phyloP scores from a whole-genome alignment of 2,888 invertebrate species.

The Helobdella robusta region DNA sequence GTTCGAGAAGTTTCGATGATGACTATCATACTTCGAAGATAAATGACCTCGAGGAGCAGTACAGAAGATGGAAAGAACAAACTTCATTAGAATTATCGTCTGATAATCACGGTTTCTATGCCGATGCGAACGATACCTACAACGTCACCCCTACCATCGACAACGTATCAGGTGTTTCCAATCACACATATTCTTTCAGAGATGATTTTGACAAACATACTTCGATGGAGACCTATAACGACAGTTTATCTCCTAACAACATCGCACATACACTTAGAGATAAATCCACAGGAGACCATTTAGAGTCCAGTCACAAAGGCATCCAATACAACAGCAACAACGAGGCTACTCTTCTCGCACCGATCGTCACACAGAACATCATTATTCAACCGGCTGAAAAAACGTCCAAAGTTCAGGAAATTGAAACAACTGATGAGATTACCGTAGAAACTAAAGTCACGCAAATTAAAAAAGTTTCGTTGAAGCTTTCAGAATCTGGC shows the following conservation, averaged over 20 bases:
- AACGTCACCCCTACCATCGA: too few species aligned
- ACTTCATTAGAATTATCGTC: slow-evolving; percentile 1
- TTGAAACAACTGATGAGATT: slow-evolving; percentile 33
- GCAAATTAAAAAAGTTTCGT: slow-evolving; percentile 32
- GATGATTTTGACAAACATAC: too few species aligned
- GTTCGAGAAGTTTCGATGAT: not conserved
- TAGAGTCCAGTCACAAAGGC: slow-evolving; percentile 15
- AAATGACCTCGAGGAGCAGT: slow-evolving; percentile 5
- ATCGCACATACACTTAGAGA: too few species aligned
- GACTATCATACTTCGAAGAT: not conserved
- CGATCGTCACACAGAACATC: not conserved
- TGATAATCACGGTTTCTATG: not conserved
- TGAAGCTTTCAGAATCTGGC: slow-evolving; percentile 33
- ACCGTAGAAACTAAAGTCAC: slow-evolving; percentile 33
- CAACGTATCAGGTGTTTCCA: too few species aligned
- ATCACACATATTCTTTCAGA: too few species aligned
- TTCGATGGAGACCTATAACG: too few species aligned
- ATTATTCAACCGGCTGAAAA: not conserved
- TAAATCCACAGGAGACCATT: slow-evolving; percentile 15
- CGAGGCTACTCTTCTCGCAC: not conserved
- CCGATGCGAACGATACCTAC: too few species aligned
- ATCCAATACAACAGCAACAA: slow-evolving; percentile 9
- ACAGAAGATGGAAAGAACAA: slow-evolving; percentile 16
- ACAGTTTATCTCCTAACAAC: too few species aligned
- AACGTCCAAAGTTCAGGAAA: slow-evolving; percentile 26